A percentile compares a stretch with the other conserved stretches of the same genome.
Evolutionary conservation across 2,113 vertebrate genomes (phyloP).

Genomic region (Danionella cerebrum): DNA sequence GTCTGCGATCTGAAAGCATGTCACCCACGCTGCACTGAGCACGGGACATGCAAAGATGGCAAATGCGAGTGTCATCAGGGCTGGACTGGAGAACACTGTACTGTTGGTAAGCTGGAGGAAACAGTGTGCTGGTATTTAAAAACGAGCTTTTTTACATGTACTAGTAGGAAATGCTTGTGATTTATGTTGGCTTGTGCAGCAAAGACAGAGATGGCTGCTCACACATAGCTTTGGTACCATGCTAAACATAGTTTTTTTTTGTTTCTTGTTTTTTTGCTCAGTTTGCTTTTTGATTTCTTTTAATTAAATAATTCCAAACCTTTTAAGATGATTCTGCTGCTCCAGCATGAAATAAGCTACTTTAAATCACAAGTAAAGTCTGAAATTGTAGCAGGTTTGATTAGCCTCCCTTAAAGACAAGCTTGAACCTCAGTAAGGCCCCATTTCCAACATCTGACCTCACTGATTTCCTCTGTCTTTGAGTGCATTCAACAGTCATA

Average conservation of each 20-base stretch:
- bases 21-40: constrained; percentile 87
- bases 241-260: too few species aligned
- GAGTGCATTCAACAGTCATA: background rate
- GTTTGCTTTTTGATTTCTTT: too few species aligned
- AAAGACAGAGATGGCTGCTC: too few species aligned
- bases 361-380: background rate
- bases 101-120: constrained; percentile 77
- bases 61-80: constrained; percentile 98
- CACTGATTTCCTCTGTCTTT: background rate
- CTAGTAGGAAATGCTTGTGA: too few species aligned
- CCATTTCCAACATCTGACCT: background rate
- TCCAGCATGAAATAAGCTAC: background rate
- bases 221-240: too few species aligned
- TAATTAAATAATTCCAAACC: too few species aligned
- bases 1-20: constrained; percentile 89
- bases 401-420: background rate
- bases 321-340: too few species aligned
- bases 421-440: background rate
- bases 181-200: too few species aligned
- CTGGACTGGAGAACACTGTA: constrained; percentile 97
- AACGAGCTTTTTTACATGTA: background rate
- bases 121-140: background rate
- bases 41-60: constrained; percentile 91
- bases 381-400: background rate
- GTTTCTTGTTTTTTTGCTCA: too few species aligned